These are phyloP conservation scores for Apamea anceps DNA, from an alignment of 2,888 invertebrate genomes.

Conservation along the genomic window DNA sequence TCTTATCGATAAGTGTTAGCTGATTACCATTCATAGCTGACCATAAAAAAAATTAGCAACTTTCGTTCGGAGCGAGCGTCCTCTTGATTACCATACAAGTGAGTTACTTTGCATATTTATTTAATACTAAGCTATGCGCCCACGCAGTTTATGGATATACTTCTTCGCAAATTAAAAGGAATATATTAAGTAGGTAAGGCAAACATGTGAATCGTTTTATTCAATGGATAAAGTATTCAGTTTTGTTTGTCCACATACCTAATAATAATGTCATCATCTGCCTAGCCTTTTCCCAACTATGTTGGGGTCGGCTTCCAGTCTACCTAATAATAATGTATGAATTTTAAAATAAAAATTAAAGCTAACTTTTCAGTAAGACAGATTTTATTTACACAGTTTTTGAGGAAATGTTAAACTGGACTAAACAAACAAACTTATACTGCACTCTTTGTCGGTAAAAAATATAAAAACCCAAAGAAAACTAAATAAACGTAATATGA, in stretches of 20 bases:
- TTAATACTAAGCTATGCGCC: slow-evolving; percentile 33
- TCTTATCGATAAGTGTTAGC: not conserved
- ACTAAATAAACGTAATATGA: slow-evolving; percentile 21
- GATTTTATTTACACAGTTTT: not conserved
- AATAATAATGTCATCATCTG: too few relatives aligned
- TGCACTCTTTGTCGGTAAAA: slow-evolving; percentile 12
- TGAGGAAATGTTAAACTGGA: not conserved
- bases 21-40: slow-evolving; percentile 22
- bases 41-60: slow-evolving; percentile 57
- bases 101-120: slow-evolving; percentile 59
- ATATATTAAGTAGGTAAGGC: not conserved
- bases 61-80: slow-evolving; percentile 53
- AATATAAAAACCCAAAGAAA: slow-evolving; percentile 32
- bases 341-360: not conserved
- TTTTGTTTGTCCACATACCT: not conserved
- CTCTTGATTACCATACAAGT: slow-evolving; percentile 57
- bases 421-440: not conserved
- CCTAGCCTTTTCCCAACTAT: too few relatives aligned
- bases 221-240: not conserved
- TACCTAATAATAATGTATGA: not conserved
- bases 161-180: slow-evolving; percentile 33
- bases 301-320: too few relatives aligned
- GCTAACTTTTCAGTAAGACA: not conserved
- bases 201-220: not conserved
- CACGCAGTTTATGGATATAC: slow-evolving; percentile 45